Evolutionary conservation across 2,797 vertebrate species (phyloP), one percentile per base, ranked within the genome.

Genomic region (Rhinogobio ventralis): DNA sequence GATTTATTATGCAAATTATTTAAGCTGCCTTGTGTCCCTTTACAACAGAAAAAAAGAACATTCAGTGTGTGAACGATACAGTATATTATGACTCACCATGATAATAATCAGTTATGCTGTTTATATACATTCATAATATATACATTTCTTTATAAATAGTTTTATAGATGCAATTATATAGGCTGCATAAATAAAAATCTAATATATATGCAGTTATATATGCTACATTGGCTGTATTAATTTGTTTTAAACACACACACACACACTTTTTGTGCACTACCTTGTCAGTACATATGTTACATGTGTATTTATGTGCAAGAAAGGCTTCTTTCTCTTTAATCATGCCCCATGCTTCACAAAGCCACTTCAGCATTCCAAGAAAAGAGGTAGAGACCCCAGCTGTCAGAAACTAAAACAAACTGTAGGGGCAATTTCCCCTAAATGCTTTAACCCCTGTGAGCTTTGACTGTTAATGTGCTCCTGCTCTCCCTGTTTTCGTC

Each of bases 391-490:
- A 89, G 88, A 74, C 77, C 78, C 79, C 78, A 82, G 87, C 89
- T 90, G 83, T 86, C 84, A 88, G 85, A 81, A 91, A 91, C 75
- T 86, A 91, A 92, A 92, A 91, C 88, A 93, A 92, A 90, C 83
- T 57, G 55, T 60, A 28, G 46, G 30, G 66, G 81, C 33, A 84
- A 79, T 88, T 92, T 91, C 83, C 17, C 82, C 77, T 87, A 79
- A 89, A 90, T 77, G 83, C 89, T 88, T 91, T 90, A 75, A 86
- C 85, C 84, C 86, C 76, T 30, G 85, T 81, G 57, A 82, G 55
- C 78, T 86, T 71, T 77, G 51, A 51, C 77, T 49, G 73, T 30
- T 79, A 49, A 83, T 86, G 85, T 64, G 53, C 77, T 62, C 45
- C 28, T 25, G 5, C 64, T 82, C 46, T 33, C 49, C 51, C 67